Evolutionary conservation across 2,797 vertebrate genomes (phyloP).

Genomic region (Trematomus bernacchii): DNA sequence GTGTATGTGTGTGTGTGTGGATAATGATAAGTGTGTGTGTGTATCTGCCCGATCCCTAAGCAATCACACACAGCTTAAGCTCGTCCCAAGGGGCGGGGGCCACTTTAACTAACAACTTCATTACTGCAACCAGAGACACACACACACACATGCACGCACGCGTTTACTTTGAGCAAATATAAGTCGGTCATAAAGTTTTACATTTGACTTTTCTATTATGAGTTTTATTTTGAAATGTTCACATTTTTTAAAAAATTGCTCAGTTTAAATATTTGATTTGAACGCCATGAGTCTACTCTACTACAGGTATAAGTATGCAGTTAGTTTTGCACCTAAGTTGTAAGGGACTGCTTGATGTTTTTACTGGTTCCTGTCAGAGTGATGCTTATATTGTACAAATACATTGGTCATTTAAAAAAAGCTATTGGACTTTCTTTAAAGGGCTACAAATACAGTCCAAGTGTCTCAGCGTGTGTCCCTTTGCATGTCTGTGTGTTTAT

Average conservation of each 20-base stretch:
- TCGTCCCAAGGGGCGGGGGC: conserved; percentile 79
- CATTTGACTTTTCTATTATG: conserved; percentile 20
- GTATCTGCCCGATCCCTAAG: conserved; percentile 79
- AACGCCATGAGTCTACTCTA: background rate
- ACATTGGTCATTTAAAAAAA: background rate
- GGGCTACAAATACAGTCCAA: conserved; percentile 10
- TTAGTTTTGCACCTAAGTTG: background rate
- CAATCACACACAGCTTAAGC: conserved; percentile 86
- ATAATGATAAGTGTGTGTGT: conserved; percentile 79
- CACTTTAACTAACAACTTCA: conserved; percentile 88
- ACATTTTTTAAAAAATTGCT: background rate
- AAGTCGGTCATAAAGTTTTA: conserved; percentile 36
- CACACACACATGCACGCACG: conserved; percentile 58
- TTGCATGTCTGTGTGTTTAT: conserved; percentile 41
- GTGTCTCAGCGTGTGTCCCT: conserved; percentile 36
- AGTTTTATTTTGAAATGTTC: conserved; percentile 29
- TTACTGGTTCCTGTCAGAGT: background rate
- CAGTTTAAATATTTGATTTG: conserved; percentile 1
- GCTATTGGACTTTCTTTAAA: background rate
- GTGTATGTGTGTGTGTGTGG: conserved; percentile 75
- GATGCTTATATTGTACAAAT: background rate
- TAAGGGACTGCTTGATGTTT: background rate
- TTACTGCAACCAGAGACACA: conserved; percentile 80
- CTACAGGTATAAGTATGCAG: background rate
- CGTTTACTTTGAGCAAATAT: conserved; percentile 21